Percentiles rank a stretch among this genome's conserved stretches.
phyloP scores from a whole-genome alignment of 1,140 invertebrate species.

The Drosophila tani region DNA sequence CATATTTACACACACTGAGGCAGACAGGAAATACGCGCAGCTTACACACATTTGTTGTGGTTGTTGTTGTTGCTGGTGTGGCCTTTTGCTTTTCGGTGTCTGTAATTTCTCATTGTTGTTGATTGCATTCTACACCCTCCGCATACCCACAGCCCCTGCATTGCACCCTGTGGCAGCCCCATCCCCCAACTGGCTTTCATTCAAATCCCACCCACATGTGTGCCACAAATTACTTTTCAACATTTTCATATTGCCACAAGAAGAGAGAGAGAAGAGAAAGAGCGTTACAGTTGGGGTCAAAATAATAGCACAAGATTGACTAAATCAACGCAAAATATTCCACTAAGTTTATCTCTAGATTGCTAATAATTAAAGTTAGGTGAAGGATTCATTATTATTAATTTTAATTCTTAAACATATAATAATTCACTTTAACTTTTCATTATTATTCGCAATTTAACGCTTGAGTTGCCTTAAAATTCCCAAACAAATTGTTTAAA shows the following conservation, averaged over 20 bases:
- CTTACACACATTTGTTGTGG: slow-evolving; percentile 43
- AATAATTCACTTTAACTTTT: too few species aligned
- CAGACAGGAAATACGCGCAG: slow-evolving; percentile 76
- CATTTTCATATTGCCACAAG: slow-evolving; percentile 40
- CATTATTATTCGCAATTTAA: too few species aligned
- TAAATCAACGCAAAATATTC: background rate
- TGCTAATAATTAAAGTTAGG: too few species aligned
- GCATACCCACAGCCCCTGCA: background rate
- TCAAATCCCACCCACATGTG: slow-evolving; percentile 72
- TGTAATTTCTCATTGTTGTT: slow-evolving; percentile 78
- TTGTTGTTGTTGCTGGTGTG: slow-evolving; percentile 40
- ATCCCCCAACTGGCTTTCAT: slow-evolving; percentile 28
- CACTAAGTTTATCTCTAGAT: background rate
- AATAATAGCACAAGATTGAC: background rate
- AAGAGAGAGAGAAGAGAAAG: slow-evolving; percentile 3
- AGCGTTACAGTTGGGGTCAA: background rate
- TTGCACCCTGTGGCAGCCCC: slow-evolving; percentile 9
- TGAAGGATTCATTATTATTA: too few species aligned
- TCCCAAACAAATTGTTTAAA: too few species aligned
- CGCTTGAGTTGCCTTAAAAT: too few species aligned
- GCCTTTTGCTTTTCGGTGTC: slow-evolving; percentile 40
- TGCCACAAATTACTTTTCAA: slow-evolving; percentile 72
- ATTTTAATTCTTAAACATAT: too few species aligned
- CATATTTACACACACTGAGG: slow-evolving; percentile 37
- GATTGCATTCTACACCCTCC: slow-evolving; percentile 66